These are phyloP conservation scores for Ceratina japonica DNA, from an alignment of 1,140 invertebrate species.

Conservation along the genomic window DNA sequence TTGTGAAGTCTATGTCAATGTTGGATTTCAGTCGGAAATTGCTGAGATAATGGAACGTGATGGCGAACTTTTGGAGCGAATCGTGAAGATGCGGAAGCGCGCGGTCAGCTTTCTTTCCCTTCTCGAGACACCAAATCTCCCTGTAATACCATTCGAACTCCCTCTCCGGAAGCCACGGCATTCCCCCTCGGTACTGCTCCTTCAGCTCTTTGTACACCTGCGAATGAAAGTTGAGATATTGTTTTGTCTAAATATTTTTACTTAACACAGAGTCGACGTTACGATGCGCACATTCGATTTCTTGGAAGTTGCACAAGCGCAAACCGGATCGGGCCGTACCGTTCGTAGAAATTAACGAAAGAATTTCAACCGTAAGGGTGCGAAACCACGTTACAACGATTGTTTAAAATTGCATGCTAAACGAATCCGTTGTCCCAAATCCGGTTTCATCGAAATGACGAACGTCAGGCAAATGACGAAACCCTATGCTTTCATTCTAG, in stretches of 20 bases:
- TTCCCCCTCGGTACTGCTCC: conserved; percentile 66
- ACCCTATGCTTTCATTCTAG: too few relatives aligned
- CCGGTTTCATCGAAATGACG: neutral
- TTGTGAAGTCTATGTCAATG: conserved; percentile 67
- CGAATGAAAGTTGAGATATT: conserved; percentile 62
- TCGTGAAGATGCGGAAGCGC: conserved; percentile 75
- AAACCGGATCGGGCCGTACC: neutral
- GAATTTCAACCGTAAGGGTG: conserved; percentile 7
- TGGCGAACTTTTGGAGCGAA: conserved; percentile 76
- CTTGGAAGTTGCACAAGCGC: conserved; percentile 9
- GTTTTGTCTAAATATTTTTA: conserved; percentile 56
- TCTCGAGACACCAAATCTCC: conserved; percentile 75
- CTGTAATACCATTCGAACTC: conserved; percentile 75
- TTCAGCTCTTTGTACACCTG: conserved; percentile 76
- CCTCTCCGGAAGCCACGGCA: conserved; percentile 77
- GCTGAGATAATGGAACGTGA: conserved; percentile 74
- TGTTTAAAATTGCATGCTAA: neutral
- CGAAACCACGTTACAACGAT: neutral
- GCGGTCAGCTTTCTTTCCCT: conserved; percentile 74
- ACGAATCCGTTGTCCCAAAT: neutral
- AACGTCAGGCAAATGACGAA: too few relatives aligned
- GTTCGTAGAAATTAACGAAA: neutral
- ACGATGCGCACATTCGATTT: neutral
- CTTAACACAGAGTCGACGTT: neutral
- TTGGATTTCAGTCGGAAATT: conserved; percentile 68